phyloP scores from a whole-genome alignment of 2,888 invertebrate genomes.

The Prosopocoilus inquinatus region DNA sequence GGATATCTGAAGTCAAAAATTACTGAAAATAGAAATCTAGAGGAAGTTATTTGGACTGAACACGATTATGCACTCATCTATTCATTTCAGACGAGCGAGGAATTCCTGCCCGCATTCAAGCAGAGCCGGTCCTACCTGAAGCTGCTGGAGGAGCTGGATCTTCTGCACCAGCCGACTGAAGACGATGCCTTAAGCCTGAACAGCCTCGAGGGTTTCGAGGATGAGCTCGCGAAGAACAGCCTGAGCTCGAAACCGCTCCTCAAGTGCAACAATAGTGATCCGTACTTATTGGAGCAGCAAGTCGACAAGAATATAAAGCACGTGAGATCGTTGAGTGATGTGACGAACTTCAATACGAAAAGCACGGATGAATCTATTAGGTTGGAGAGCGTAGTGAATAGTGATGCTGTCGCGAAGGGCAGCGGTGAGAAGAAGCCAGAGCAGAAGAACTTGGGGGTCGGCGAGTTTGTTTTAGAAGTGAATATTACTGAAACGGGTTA shows the following conservation, averaged over 20 bases:
- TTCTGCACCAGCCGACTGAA: constrained; percentile 58
- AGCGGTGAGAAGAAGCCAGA: constrained; percentile 27
- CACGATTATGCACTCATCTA: no score
- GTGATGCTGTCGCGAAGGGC: neutral
- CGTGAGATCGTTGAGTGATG: constrained; percentile 48
- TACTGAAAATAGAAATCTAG: no score
- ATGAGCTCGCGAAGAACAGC: constrained; percentile 35
- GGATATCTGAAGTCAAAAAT: no score
- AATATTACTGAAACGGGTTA: constrained; percentile 67
- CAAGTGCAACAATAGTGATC: constrained; percentile 15
- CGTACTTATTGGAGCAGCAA: constrained; percentile 16
- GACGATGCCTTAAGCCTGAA: constrained; percentile 59
- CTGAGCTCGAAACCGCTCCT: neutral
- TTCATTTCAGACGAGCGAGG: constrained; percentile 58
- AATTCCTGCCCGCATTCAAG: constrained; percentile 65
- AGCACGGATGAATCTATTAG: constrained; percentile 18
- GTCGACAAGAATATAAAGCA: constrained; percentile 37
- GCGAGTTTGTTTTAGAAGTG: constrained; percentile 52
- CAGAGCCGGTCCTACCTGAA: constrained; percentile 66
- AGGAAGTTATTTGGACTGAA: no score
- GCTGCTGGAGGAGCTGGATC: constrained; percentile 70
- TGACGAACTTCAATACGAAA: constrained; percentile 36
- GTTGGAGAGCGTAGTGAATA: neutral
- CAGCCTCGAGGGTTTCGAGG: constrained; percentile 51
- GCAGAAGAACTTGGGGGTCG: constrained; percentile 37